Evolutionary conservation across 1,140 invertebrate genomes (phyloP).

Genomic region (Pygmarrhopalites habei): DNA sequence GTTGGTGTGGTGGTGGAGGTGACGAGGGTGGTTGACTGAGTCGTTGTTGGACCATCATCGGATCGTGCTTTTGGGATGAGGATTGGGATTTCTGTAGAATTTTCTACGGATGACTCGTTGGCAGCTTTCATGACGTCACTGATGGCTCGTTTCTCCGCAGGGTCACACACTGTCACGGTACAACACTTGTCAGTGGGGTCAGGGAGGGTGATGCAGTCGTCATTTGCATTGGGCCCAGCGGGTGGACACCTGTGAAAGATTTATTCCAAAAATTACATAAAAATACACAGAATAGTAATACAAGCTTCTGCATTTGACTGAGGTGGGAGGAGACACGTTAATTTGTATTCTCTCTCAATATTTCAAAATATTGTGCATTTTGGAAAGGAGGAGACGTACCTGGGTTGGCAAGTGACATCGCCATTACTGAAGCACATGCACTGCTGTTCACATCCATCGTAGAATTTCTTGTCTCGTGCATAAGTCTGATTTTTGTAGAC

Average conservation of each 20-base stretch:
- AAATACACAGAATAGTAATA: too few species aligned
- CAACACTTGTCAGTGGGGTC: conserved; percentile 74
- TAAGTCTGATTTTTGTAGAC: conserved; percentile 66
- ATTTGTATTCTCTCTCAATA: too few species aligned
- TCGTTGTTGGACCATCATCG: too few species aligned
- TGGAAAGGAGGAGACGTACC: conserved; percentile 47
- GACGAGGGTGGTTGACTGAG: too few species aligned
- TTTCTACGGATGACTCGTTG: conserved; percentile 4
- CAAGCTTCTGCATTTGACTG: too few species aligned
- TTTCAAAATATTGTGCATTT: too few species aligned
- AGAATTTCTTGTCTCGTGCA: conserved; percentile 60
- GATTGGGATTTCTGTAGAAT: background rate
- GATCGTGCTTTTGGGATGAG: background rate
- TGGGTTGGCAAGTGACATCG: conserved; percentile 61
- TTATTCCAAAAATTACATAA: too few species aligned
- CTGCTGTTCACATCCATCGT: conserved; percentile 67
- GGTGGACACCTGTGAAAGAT: conserved; percentile 52
- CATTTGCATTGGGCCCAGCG: conserved; percentile 46
- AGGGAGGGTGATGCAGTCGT: conserved; percentile 63
- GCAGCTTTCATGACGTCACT: conserved; percentile 37
- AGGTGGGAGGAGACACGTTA: too few species aligned
- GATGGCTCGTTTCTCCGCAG: conserved; percentile 21
- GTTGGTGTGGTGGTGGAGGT: background rate
- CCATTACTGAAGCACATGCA: conserved; percentile 69
- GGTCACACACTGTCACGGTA: conserved; percentile 51